Evolutionary conservation across 1,140 invertebrate genomes (phyloP).

Genomic region (Aphidius ervi): DNA sequence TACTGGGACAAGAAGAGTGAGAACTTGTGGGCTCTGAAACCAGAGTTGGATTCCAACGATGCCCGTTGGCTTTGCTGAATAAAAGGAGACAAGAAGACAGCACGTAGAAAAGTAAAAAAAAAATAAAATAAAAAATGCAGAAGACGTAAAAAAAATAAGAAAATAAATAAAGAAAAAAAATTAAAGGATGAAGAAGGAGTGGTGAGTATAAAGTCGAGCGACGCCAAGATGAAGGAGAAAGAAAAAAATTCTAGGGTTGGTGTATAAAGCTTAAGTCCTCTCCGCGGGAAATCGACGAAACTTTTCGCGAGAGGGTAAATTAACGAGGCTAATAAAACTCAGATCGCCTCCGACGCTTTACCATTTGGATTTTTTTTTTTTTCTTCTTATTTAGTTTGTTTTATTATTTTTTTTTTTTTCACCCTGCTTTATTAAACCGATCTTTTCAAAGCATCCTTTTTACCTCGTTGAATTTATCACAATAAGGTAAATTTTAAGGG

Average conservation of each 20-base stretch:
- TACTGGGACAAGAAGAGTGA: background rate
- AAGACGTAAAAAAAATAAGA: too few species aligned
- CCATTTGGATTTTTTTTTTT: conserved; percentile 17
- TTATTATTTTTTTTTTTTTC: conserved; percentile 8
- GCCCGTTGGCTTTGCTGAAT: too few species aligned
- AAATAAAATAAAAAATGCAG: too few species aligned
- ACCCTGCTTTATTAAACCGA: background rate
- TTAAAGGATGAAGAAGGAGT: background rate
- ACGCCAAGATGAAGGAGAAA: conserved; percentile 11
- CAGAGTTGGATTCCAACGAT: too few species aligned
- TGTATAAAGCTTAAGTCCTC: conserved; percentile 19
- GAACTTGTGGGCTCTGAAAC: background rate
- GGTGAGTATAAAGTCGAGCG: conserved; percentile 10
- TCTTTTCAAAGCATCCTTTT: background rate
- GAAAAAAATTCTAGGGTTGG: conserved; percentile 6
- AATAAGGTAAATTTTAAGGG: too few species aligned
- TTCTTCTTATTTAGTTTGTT: background rate
- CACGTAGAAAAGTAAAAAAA: too few species aligned
- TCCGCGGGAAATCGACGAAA: conserved; percentile 23
- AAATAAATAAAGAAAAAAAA: too few species aligned
- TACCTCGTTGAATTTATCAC: background rate
- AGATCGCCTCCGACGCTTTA: conserved; percentile 21
- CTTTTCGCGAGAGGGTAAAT: conserved; percentile 22
- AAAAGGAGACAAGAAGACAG: too few species aligned
- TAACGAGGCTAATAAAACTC: conserved; percentile 26